Evolutionary conservation across 2,888 invertebrate genomes (phyloP).

Genomic region (Hirtodrosophila histrioides): DNA sequence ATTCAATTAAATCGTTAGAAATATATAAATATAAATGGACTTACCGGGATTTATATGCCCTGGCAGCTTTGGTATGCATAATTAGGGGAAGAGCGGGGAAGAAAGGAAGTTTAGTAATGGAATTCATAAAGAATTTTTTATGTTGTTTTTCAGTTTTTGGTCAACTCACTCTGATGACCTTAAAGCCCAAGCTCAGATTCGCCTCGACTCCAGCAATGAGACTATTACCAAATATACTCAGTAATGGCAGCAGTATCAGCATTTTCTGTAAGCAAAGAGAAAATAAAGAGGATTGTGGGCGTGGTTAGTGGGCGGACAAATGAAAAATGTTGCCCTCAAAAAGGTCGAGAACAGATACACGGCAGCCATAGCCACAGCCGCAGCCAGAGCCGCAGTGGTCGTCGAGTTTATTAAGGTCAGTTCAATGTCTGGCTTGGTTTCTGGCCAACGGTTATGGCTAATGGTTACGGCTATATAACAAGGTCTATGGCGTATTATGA

Average conservation of each 20-base stretch:
- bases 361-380: slow-evolving; percentile 13
- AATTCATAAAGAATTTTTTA: slow-evolving; percentile 47
- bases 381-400: slow-evolving; percentile 35
- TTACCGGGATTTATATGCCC: slow-evolving; percentile 75
- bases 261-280: slow-evolving; percentile 80
- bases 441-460: slow-evolving; percentile 57
- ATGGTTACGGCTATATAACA: slow-evolving; percentile 60
- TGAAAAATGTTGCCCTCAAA: slow-evolving; percentile 58
- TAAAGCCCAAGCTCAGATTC: slow-evolving; percentile 82
- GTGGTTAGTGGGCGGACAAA: slow-evolving; percentile 44
- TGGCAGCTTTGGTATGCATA: slow-evolving; percentile 63
- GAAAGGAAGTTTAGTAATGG: slow-evolving; percentile 38
- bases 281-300: slow-evolving; percentile 30
- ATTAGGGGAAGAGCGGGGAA: slow-evolving; percentile 20
- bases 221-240: slow-evolving; percentile 83
- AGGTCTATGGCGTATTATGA: slow-evolving; percentile 21
- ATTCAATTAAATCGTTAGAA: slow-evolving; percentile 33
- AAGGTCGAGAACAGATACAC: slow-evolving; percentile 47
- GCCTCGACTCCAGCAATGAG: slow-evolving; percentile 81
- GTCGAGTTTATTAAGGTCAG: slow-evolving; percentile 79
- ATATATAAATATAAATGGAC: slow-evolving; percentile 37
- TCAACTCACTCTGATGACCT: slow-evolving; percentile 82
- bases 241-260: slow-evolving; percentile 83
- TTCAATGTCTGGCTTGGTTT: slow-evolving; percentile 69
- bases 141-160: slow-evolving; percentile 10